Evolutionary conservation across 2,888 invertebrate species (phyloP).

Genomic region (Polydrusus tereticollis): DNA sequence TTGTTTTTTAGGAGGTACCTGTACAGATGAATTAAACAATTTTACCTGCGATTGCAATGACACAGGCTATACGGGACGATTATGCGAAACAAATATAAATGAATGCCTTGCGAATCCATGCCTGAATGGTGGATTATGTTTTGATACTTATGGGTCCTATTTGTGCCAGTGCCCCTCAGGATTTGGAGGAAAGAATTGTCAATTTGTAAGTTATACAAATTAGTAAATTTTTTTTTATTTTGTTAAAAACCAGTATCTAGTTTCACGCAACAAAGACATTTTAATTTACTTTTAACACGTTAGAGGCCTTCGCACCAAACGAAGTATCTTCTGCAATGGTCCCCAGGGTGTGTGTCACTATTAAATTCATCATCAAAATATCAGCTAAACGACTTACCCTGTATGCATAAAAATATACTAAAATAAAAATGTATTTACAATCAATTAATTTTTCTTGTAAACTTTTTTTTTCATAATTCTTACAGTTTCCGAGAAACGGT

Average conservation of each 20-base stretch:
- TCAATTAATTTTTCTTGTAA: too few relatives aligned
- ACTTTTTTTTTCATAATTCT: too few relatives aligned
- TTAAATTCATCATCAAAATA: too few relatives aligned
- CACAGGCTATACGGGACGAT: constrained; percentile 81
- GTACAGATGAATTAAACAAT: constrained; percentile 80
- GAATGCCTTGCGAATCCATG: constrained; percentile 82
- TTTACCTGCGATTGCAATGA: constrained; percentile 83
- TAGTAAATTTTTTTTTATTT: too few relatives aligned
- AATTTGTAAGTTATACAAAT: constrained; percentile 69
- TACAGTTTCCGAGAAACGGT: too few relatives aligned
- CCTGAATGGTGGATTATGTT: constrained; percentile 81
- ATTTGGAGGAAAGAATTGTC: constrained; percentile 86
- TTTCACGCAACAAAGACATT: too few relatives aligned
- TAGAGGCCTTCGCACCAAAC: too few relatives aligned
- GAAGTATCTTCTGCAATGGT: too few relatives aligned
- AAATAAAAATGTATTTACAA: too few relatives aligned
- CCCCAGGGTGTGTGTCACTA: too few relatives aligned
- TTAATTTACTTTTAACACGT: background rate
- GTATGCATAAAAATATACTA: too few relatives aligned
- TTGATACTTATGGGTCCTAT: constrained; percentile 85
- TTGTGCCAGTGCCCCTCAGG: constrained; percentile 83
- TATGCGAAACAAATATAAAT: constrained; percentile 84
- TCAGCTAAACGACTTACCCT: too few relatives aligned
- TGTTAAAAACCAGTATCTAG: background rate
- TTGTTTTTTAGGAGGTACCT: constrained; percentile 65